Percentiles rank a stretch among this genome's conserved stretches.
phyloP scores from a whole-genome alignment of 2,888 invertebrate species.

The Latrodectus hesperus region DNA sequence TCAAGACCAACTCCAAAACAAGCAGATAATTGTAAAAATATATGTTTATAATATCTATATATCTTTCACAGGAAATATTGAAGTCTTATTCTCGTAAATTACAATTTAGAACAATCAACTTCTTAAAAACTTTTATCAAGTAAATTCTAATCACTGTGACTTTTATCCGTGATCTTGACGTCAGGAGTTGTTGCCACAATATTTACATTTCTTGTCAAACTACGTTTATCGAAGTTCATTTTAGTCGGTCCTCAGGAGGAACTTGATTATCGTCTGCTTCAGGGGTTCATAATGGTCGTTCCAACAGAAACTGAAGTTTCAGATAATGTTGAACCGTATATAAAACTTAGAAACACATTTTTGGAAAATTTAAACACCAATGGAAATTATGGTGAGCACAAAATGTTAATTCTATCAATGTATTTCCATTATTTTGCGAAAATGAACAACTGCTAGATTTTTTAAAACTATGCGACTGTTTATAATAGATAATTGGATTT shows the following conservation, averaged over 20 bases:
- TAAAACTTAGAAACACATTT: conserved; percentile 44
- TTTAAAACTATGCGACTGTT: too few relatives aligned
- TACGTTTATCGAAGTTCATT: not conserved
- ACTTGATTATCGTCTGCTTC: not conserved
- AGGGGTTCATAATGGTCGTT: conserved; percentile 35
- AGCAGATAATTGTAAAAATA: too few relatives aligned
- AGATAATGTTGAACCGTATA: conserved; percentile 16
- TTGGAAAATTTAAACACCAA: conserved; percentile 46
- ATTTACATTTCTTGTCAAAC: not conserved
- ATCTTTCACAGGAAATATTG: too few relatives aligned
- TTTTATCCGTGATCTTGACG: not conserved
- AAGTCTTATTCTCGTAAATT: too few relatives aligned
- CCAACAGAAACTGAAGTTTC: conserved; percentile 25
- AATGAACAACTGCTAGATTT: too few relatives aligned
- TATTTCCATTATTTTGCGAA: too few relatives aligned
- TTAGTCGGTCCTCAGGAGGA: not conserved
- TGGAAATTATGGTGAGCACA: conserved; percentile 42
- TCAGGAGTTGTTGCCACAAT: not conserved
- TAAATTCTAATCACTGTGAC: not conserved
- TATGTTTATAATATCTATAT: too few relatives aligned
- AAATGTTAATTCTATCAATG: not conserved
- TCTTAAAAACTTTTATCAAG: too few relatives aligned
- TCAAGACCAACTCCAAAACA: too few relatives aligned
- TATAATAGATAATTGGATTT: too few relatives aligned
- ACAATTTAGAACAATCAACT: too few relatives aligned